Evolutionary conservation across 2,888 invertebrate genomes (phyloP), one percentile per base, ranked within the genome.

Genomic region (Copidosoma aretas): DNA sequence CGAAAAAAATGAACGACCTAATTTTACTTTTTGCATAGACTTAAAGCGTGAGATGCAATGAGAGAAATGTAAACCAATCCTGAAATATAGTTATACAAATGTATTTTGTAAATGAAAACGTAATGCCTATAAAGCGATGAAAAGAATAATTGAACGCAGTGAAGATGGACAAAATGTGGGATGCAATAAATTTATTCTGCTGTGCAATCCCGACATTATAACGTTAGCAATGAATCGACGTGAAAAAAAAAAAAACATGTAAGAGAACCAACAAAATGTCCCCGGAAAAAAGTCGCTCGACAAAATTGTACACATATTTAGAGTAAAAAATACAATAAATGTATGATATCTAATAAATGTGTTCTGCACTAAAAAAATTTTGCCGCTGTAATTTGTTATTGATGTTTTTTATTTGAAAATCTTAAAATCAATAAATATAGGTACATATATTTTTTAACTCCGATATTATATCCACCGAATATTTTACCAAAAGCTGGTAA

Each of bases 281-380:
- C 59, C 60, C 65, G 63, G 25, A 56, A 32, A 64, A 61, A 65
- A 49, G 54, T 70, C 63, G 71, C 67, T 67, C 60, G 69, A 70
- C 63, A 68, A 52, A 68, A 70, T 68, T 70, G 69, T 71, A 69
- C 67, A 70, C 65, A 67, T 71, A 70, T 72, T 70, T 70, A 70
- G 67, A 51, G 63, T 72, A 70, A 71, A 67, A 52, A 68, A 69
- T 71, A 65, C 71, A 71, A 71, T 74, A 70, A 71, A 73, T 73
- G 73, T 73, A 74, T 60, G 70, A 73, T 71, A 73, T 73, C 59
- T 71, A 74, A 73, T 74, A 74, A 74, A 74, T 73, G 71, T 74
- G 73, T 74, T 71, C 73, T 74, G 72, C 71, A 74, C 71, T 64
- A 68, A 59, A 43, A 8, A 32, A 32, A 32, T 32, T 32, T 32